Evolutionary conservation across 1,140 invertebrate genomes (phyloP).

Genomic region (Pteromalus puparum): DNA sequence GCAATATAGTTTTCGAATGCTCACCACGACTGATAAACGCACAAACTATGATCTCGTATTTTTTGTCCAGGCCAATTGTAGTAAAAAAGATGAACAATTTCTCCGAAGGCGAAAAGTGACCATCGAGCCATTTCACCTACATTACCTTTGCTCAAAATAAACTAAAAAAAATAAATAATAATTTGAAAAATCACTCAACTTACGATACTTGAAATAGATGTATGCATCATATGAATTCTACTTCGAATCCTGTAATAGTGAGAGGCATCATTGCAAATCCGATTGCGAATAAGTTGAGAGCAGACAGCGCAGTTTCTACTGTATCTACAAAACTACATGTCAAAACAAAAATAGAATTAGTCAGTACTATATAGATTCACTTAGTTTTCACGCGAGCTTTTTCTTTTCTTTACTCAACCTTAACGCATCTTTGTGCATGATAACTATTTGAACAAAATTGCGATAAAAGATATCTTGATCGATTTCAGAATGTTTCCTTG

Average conservation of each 20-base stretch:
- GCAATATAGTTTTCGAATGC: background rate
- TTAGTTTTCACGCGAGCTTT: background rate
- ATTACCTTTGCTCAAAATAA: slow-evolving; percentile 1
- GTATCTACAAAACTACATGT: slow-evolving; percentile 1
- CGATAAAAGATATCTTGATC: background rate
- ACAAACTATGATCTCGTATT: background rate
- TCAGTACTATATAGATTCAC: background rate
- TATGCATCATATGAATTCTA: background rate
- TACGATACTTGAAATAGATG: background rate
- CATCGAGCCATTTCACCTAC: background rate
- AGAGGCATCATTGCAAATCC: slow-evolving; percentile 14
- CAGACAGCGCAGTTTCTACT: background rate
- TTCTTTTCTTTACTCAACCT: slow-evolving; percentile 22
- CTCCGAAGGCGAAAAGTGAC: slow-evolving; percentile 2
- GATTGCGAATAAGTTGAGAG: slow-evolving; percentile 9
- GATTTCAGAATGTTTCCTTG: background rate
- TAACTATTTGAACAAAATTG: background rate
- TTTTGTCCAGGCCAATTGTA: slow-evolving; percentile 29
- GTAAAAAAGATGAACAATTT: slow-evolving; percentile 12
- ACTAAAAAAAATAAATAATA: background rate
- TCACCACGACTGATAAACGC: slow-evolving; percentile 22
- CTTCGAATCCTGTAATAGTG: slow-evolving; percentile 5
- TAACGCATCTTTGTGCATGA: slow-evolving; percentile 25
- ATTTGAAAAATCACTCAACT: background rate
- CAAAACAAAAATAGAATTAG: background rate